Evolutionary conservation across 2,113 vertebrate genomes (phyloP).

Genomic region (Oreocharis arfaki): DNA sequence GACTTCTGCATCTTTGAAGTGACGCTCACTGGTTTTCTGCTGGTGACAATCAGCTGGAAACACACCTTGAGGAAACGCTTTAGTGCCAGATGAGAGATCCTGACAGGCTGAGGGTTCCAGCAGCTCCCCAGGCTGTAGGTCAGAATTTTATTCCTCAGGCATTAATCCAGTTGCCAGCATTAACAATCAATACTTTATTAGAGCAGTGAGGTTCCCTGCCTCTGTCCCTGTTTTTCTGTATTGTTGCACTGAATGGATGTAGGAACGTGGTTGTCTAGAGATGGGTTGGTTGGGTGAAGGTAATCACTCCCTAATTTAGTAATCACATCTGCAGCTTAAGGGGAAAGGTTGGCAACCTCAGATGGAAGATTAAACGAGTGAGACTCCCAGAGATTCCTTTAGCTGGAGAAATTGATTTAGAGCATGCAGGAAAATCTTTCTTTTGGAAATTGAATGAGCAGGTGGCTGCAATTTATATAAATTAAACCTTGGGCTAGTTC

Average conservation of each 20-base stretch:
- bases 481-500: constrained; percentile 24
- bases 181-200: background rate
- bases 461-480: constrained; percentile 50
- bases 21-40: background rate
- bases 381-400: background rate
- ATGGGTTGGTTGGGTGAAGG: background rate
- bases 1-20: background rate
- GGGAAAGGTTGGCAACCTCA: background rate
- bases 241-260: background rate
- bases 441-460: background rate
- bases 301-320: background rate
- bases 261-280: background rate
- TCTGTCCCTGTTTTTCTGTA: background rate
- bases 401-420: constrained; percentile 20
- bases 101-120: background rate
- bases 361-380: background rate
- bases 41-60: background rate
- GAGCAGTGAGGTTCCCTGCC: background rate
- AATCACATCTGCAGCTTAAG: background rate
- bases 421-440: constrained; percentile 10
- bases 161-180: background rate
- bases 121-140: background rate
- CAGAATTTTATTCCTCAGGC: background rate
- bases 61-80: background rate
- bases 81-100: background rate